phyloP scores from a whole-genome alignment of 2,888 invertebrate genomes.

The Noctuana brunneofusca region DNA sequence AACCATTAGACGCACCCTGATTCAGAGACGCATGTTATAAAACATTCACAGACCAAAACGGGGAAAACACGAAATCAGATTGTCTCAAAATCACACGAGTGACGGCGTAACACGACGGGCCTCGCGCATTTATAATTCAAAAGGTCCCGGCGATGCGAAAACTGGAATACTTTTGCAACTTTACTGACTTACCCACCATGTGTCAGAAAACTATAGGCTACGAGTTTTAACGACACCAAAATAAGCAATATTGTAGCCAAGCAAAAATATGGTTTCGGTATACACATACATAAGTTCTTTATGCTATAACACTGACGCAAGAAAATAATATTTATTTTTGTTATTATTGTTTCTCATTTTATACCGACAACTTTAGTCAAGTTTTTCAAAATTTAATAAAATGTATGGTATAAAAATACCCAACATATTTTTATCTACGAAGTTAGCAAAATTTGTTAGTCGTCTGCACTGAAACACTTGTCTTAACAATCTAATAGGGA shows the following conservation, averaged over 20 bases:
- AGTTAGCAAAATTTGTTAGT: not conserved
- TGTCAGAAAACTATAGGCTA: slow-evolving; percentile 2
- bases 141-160: slow-evolving; percentile 47
- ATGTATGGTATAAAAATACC: too few relatives aligned
- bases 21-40: slow-evolving; percentile 68
- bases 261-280: too few relatives aligned
- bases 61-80: slow-evolving; percentile 79
- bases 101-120: slow-evolving; percentile 64
- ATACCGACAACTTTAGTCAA: too few relatives aligned
- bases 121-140: slow-evolving; percentile 78
- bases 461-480: not conserved
- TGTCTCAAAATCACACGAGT: slow-evolving; percentile 81
- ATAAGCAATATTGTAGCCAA: too few relatives aligned
- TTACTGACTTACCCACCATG: slow-evolving; percentile 39
- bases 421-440: too few relatives aligned
- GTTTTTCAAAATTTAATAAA: too few relatives aligned
- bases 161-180: slow-evolving; percentile 57
- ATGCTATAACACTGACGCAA: too few relatives aligned
- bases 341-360: too few relatives aligned
- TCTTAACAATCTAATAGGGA: not conserved
- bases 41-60: slow-evolving; percentile 77
- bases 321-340: too few relatives aligned
- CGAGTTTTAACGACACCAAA: not conserved
- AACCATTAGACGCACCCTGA: slow-evolving; percentile 69
- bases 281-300: too few relatives aligned